A percentile compares a stretch with the other conserved stretches of the same genome.
phyloP scores from a whole-genome alignment of 2,797 vertebrate genomes.

The Oreochromis mossambicus region DNA sequence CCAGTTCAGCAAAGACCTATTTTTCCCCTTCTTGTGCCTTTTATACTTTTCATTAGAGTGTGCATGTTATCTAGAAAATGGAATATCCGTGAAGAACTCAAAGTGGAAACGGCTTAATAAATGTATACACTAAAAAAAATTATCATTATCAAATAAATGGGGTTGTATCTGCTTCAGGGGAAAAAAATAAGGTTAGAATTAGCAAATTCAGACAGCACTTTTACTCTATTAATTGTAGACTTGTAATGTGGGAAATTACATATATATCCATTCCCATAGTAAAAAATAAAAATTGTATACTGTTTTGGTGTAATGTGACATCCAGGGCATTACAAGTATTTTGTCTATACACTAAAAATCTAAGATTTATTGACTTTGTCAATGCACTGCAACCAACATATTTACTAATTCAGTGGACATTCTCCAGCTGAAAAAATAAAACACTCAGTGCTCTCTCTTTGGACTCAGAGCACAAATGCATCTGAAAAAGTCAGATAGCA shows the following conservation, averaged over 20 bases:
- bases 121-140: neutral
- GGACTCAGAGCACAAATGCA: neutral
- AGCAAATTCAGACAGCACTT: neutral
- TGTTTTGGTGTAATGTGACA: neutral
- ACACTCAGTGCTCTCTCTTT: neutral
- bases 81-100: neutral
- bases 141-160: neutral
- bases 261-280: neutral
- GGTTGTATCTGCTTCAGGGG: neutral
- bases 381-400: neutral
- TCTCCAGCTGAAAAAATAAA: neutral
- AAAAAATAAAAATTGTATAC: neutral
- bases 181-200: neutral
- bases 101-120: neutral
- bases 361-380: neutral
- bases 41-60: neutral
- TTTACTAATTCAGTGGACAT: neutral
- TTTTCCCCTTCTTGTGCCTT: neutral
- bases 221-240: neutral
- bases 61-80: neutral
- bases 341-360: neutral
- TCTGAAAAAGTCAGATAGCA: neutral
- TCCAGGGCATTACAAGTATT: neutral
- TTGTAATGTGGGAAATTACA: neutral
- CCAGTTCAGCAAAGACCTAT: neutral